phyloP scores from a whole-genome alignment of 1,140 invertebrate genomes.

The Aphidius gifuensis region DNA sequence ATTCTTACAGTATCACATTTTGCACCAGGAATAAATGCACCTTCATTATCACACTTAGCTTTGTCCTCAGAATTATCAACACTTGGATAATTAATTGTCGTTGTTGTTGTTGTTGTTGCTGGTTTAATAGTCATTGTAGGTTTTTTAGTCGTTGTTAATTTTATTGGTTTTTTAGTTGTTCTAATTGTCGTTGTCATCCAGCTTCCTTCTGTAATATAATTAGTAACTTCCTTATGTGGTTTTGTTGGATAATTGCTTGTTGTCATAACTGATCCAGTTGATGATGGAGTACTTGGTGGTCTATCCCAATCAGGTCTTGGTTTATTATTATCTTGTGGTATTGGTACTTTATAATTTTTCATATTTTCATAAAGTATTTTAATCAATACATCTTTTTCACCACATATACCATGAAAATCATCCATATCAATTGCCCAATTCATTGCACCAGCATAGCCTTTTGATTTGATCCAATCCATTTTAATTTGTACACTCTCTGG shows the following conservation, averaged over 20 bases:
- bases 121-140: slow-evolving; percentile 19
- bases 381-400: slow-evolving; percentile 68
- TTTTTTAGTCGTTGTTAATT: slow-evolving; percentile 24
- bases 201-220: slow-evolving; percentile 30
- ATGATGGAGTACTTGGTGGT: slow-evolving; percentile 62
- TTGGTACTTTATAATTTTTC: slow-evolving; percentile 71
- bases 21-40: slow-evolving; percentile 66
- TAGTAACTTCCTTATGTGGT: slow-evolving; percentile 29
- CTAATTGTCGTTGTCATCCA: slow-evolving; percentile 22
- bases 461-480: slow-evolving; percentile 79
- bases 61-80: slow-evolving; percentile 49
- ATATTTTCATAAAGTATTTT: slow-evolving; percentile 71
- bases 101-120: slow-evolving; percentile 21
- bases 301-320: slow-evolving; percentile 70
- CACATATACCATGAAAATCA: slow-evolving; percentile 76
- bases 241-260: slow-evolving; percentile 15
- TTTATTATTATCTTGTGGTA: slow-evolving; percentile 64
- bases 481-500: slow-evolving; percentile 76
- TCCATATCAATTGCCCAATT: slow-evolving; percentile 89
- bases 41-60: slow-evolving; percentile 57
- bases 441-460: slow-evolving; percentile 83
- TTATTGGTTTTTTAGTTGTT: slow-evolving; percentile 12
- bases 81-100: slow-evolving; percentile 11
- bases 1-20: slow-evolving; percentile 61
- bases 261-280: slow-evolving; percentile 41